A percentile compares a stretch with the other conserved stretches of the same genome.
Conservation (phyloP, 2,113 vertebrate species). For the Aegithalos caudatus region DNA sequence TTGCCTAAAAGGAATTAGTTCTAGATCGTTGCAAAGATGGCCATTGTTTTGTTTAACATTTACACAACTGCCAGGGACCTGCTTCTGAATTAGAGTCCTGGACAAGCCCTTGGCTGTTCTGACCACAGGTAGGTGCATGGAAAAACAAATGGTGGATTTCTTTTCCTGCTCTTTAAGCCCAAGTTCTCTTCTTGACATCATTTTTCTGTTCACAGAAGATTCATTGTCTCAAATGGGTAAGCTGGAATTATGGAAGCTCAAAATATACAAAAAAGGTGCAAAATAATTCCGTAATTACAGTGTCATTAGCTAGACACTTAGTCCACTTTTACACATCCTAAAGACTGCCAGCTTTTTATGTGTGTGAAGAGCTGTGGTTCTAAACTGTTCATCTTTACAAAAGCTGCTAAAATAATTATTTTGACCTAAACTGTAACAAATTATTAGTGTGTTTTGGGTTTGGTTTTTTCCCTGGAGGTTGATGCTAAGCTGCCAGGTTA, state of each 20-base stretch:
- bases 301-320: not conserved
- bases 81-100: not conserved
- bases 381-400: not conserved
- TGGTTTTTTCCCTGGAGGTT: not conserved
- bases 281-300: not conserved
- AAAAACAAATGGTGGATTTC: not conserved
- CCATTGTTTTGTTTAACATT: not conserved
- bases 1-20: not conserved
- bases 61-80: not conserved
- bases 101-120: not conserved
- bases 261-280: not conserved
- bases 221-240: not conserved
- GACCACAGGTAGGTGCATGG: not conserved
- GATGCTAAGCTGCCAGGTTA: not conserved
- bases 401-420: not conserved
- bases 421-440: not conserved
- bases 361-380: not conserved
- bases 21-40: not conserved
- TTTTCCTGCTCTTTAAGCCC: not conserved
- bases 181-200: not conserved
- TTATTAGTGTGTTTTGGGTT: not conserved
- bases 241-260: not conserved
- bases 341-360: not conserved
- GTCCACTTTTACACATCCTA: not conserved
- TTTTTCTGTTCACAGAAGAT: not conserved